Percentiles rank a stretch among this genome's conserved stretches.
phyloP scores from a whole-genome alignment of 2,113 vertebrate species.

The Rhipidura dahli region DNA sequence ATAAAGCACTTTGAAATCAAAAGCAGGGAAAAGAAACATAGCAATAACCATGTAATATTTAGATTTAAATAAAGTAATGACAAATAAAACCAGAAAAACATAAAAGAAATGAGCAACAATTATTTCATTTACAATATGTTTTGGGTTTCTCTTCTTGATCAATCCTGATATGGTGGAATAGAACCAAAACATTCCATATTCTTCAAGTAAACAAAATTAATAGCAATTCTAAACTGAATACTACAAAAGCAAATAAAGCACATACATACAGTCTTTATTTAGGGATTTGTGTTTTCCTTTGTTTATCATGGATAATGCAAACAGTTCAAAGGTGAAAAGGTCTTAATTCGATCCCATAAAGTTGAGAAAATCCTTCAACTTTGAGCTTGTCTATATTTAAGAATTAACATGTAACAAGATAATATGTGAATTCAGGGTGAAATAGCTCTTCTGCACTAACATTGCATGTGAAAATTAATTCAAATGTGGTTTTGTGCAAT shows the following conservation, averaged over 20 bases:
- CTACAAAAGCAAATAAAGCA: background rate
- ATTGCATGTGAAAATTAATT: constrained; percentile 21
- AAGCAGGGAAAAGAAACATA: background rate
- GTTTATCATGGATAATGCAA: background rate
- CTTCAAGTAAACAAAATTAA: background rate
- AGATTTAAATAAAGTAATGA: background rate
- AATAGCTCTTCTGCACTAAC: background rate
- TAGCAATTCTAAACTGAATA: background rate
- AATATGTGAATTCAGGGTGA: background rate
- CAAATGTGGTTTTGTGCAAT: background rate
- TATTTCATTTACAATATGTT: background rate
- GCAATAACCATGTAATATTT: background rate
- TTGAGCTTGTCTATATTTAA: background rate
- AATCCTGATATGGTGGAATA: background rate
- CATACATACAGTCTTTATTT: background rate
- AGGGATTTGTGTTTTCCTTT: background rate
- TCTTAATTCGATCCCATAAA: background rate
- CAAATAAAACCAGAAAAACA: background rate
- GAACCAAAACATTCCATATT: background rate
- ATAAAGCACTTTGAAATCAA: background rate
- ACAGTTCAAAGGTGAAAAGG: background rate
- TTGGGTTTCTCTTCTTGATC: background rate
- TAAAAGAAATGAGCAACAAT: background rate
- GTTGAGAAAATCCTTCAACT: background rate
- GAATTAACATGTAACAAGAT: background rate